phyloP scores from a whole-genome alignment of 2,888 invertebrate species.

The Branchinecta sandiegonensis region DNA sequence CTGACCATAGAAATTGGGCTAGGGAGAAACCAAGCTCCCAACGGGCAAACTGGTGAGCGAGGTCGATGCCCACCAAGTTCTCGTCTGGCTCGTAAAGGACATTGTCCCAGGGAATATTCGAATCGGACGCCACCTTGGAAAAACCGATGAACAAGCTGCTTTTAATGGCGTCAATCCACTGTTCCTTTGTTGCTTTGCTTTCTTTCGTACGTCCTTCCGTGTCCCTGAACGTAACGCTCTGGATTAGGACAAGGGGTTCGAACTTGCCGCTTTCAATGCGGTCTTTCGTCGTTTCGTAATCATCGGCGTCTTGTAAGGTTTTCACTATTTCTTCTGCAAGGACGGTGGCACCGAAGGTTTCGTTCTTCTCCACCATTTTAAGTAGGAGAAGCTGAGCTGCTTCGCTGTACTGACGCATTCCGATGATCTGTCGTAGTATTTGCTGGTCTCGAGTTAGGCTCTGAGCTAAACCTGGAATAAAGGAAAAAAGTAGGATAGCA shows the following conservation, averaged over 20 bases:
- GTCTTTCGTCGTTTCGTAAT: not conserved
- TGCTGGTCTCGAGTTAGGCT: not conserved
- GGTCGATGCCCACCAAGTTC: not conserved
- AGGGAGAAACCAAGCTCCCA: constrained; percentile 1
- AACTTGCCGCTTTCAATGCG: not conserved
- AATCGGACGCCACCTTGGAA: not conserved
- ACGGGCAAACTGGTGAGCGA: constrained; percentile 3
- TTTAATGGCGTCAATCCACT: not conserved
- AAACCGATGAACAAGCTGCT: not conserved
- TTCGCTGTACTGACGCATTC: constrained; percentile 6
- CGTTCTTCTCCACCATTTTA: not conserved
- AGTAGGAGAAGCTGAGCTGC: not conserved
- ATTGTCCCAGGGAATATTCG: constrained; percentile 7
- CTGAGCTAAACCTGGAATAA: no score
- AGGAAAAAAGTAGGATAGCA: no score
- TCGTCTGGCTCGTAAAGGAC: constrained; percentile 7
- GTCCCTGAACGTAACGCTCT: not conserved
- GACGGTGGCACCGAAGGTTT: not conserved
- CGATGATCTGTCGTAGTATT: not conserved
- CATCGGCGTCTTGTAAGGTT: not conserved
- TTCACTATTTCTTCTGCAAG: not conserved
- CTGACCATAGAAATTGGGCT: not conserved
- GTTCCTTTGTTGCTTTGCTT: not conserved
- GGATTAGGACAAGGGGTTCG: not conserved
- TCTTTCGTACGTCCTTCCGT: not conserved